Base-by-base conservation (phyloP, 2,797 vertebrate genomes). In the Eulemur albifrons region DNA sequence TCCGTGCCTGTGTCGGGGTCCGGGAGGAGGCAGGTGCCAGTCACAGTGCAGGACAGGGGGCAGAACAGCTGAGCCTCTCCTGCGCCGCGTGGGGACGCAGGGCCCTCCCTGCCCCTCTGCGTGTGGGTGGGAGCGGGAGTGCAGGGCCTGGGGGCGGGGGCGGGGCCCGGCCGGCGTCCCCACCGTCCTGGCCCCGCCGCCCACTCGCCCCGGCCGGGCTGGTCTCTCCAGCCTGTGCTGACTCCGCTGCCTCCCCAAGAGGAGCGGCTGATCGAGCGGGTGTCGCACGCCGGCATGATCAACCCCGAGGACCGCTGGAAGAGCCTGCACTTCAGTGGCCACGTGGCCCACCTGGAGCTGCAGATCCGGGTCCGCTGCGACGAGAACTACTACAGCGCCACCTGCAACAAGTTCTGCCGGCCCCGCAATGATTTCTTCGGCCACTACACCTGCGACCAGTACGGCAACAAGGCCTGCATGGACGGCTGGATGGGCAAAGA, bases 361-460 rank as follows among this genome's bases (percentile, higher is more conserved):
- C 99, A 98, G 91, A 98, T 99, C 94, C 98, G 99, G 0, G 99
- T 99, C 13, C 99, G 99, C 97, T 99, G 99, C 1, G 99, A 99
- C 0, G 99, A 99, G 38, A 98, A 99, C 97, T 99, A 99, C 98
- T 99, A 99, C 90, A 99, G 99, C 79, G 97, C 98, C 87, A 99
- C 99, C 97, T 99, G 99, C 98, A 99, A 99, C 99, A 99, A 99
- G 90, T 99, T 99, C 20, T 99, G 99, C 92, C 98, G 99, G 2
- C 99, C 99, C 0, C 99, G 99, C 0, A 98, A 99, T 40, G 99
- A 99, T 98, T 99, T 99, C 97, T 99, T 99, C 0, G 99, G 99
- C 72, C 99, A 99, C 97, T 99, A 99, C 30, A 98, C 98, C 0
- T 99, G 99, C 7, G 99, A 99, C 98, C 99, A 99, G 97, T 97